A percentile compares a stretch with the other conserved stretches of the same genome.
These are phyloP conservation scores for Drosophila hydei DNA, from an alignment of 1,140 invertebrate species.

Conservation along the genomic window DNA sequence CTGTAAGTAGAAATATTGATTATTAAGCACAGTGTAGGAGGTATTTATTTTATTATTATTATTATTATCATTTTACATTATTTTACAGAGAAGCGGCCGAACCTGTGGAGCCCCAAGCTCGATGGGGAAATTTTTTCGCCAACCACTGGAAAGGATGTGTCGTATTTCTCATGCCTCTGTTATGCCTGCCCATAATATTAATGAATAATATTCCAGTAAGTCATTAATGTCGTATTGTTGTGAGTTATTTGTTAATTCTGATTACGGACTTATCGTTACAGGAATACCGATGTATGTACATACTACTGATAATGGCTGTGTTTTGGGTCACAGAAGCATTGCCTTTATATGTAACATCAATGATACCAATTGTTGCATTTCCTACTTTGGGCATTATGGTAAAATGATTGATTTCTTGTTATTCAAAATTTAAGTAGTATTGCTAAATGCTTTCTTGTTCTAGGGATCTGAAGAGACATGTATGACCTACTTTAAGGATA, in stretches of 20 bases:
- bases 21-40: too few relatives aligned
- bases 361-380: constrained; percentile 93
- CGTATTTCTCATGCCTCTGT: constrained; percentile 86
- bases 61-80: background rate
- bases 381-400: constrained; percentile 89
- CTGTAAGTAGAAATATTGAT: constrained; percentile 51
- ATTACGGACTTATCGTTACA: constrained; percentile 67
- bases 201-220: constrained; percentile 85
- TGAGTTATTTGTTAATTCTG: background rate
- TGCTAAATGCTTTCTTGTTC: background rate
- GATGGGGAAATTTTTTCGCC: constrained; percentile 55
- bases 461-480: constrained; percentile 87
- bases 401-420: background rate
- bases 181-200: constrained; percentile 87
- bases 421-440: background rate
- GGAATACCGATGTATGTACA: constrained; percentile 89
- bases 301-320: constrained; percentile 91
- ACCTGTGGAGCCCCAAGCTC: constrained; percentile 40
- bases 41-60: too few relatives aligned
- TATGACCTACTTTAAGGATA: constrained; percentile 91
- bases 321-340: constrained; percentile 94
- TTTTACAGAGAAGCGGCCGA: constrained; percentile 62
- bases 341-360: constrained; percentile 91
- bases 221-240: background rate
- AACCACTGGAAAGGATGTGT: constrained; percentile 88